These are phyloP conservation scores for Scaptomyza graminum DNA, from an alignment of 1,140 invertebrate species.

Conservation along the genomic window DNA sequence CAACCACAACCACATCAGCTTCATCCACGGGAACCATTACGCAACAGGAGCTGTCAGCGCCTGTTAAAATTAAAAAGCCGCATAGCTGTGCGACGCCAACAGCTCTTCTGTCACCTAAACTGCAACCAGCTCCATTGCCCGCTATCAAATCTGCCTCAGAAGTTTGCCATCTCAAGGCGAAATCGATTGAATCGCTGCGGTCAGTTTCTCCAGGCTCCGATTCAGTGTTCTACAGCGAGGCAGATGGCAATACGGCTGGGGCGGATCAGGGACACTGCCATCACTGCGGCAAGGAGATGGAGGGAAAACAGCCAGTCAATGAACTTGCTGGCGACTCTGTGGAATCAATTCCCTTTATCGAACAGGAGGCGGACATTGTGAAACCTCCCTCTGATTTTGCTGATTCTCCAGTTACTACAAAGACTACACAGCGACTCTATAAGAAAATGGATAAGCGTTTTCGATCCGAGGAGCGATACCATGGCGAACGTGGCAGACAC, in stretches of 20 bases:
- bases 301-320: conserved; percentile 83
- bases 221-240: conserved; percentile 94
- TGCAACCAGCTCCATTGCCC: conserved; percentile 18
- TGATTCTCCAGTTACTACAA: conserved; percentile 89
- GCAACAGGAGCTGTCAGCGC: conserved; percentile 15
- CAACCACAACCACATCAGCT: conserved; percentile 26
- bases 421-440: conserved; percentile 86
- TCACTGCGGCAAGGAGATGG: conserved; percentile 91
- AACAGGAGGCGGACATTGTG: conserved; percentile 88
- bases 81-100: conserved; percentile 66
- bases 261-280: conserved; percentile 86
- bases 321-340: conserved; percentile 84
- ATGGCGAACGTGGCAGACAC: conserved; percentile 87
- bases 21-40: conserved; percentile 29
- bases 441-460: conserved; percentile 93
- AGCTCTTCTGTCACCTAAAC: conserved; percentile 59
- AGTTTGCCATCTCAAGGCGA: conserved; percentile 88
- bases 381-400: conserved; percentile 94
- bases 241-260: conserved; percentile 84
- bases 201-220: conserved; percentile 94
- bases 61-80: conserved; percentile 27
- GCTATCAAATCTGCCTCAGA: conserved; percentile 83
- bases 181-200: conserved; percentile 92
- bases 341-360: conserved; percentile 77
- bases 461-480: conserved; percentile 90